Percentiles rank a stretch among this genome's conserved stretches.
Evolutionary conservation across 1,140 invertebrate species (phyloP).

Genomic region (Ditylenchus dipsaci): DNA sequence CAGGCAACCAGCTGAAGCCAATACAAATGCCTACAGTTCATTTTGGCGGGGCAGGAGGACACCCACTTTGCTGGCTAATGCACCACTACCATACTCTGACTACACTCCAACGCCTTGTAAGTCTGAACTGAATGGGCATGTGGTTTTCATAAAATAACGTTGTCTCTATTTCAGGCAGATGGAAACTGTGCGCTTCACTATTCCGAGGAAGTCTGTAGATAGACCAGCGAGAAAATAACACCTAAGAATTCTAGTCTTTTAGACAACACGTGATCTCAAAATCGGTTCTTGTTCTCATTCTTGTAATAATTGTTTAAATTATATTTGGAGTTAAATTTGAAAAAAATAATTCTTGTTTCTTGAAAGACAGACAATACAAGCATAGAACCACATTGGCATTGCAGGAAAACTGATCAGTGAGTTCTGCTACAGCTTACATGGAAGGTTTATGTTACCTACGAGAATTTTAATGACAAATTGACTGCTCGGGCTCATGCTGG

Average conservation of each 20-base stretch:
- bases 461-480: no score
- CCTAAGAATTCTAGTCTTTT: no score
- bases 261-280: not conserved
- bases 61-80: no score
- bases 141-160: no score
- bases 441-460: no score
- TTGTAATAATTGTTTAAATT: conserved; percentile 4
- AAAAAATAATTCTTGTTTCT: not conserved
- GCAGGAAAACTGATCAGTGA: no score
- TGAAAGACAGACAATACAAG: not conserved
- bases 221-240: not conserved
- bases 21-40: not conserved
- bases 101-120: not conserved
- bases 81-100: not conserved
- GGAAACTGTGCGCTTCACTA: not conserved
- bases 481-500: no score
- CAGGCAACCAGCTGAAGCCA: not conserved
- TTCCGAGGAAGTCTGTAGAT: not conserved
- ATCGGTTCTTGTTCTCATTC: not conserved
- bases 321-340: not conserved
- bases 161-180: not conserved
- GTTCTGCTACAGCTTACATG: no score
- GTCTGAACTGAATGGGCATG: no score
- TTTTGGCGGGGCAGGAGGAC: not conserved
- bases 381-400: no score